Conservation (phyloP, 1,140 invertebrate genomes). For the Eueides isabella region DNA sequence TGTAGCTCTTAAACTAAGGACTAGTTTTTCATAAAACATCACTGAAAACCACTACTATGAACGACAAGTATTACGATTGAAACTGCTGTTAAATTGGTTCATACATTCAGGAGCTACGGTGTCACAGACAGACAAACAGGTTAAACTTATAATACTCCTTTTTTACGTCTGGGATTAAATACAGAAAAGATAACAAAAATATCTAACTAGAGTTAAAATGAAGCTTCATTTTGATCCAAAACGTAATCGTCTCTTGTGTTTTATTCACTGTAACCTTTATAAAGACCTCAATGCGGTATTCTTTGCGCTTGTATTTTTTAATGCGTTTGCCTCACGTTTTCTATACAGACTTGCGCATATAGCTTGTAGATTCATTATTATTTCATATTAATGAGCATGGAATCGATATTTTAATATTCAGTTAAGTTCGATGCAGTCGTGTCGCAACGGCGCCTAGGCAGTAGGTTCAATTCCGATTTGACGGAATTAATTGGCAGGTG, state of each 20-base stretch:
- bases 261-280: conserved; percentile 11
- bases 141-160: no score
- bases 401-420: neutral
- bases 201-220: neutral
- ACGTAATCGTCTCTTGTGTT: conserved; percentile 11
- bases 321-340: conserved; percentile 1
- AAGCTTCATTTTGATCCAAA: neutral
- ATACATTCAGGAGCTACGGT: no score
- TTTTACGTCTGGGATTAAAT: no score
- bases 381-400: neutral
- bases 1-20: no score
- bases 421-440: neutral
- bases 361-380: neutral
- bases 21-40: no score
- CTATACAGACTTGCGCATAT: neutral
- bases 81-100: no score
- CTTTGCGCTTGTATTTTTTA: conserved; percentile 13
- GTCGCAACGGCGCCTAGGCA: no score
- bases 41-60: no score
- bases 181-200: neutral
- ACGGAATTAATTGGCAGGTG: no score
- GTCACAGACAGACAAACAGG: no score
- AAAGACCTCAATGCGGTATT: conserved; percentile 5
- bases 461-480: no score
- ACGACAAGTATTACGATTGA: no score